Evolutionary conservation across 2,888 invertebrate genomes (phyloP), one percentile per base, ranked within the genome.

Genomic region (Teleiodes luculella): DNA sequence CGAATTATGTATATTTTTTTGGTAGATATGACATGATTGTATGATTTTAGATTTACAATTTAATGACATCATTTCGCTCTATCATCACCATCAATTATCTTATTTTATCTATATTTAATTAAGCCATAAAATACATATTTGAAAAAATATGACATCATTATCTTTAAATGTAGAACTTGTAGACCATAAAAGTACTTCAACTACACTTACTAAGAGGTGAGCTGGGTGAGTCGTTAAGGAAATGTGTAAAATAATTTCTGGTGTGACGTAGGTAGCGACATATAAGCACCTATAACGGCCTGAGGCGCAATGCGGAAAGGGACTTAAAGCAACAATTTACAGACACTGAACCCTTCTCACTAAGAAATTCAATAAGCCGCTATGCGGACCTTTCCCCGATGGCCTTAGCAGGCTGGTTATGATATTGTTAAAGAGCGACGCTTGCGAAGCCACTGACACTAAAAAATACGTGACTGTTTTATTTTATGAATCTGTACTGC

Each of bases 391-490:
- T 52, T 52, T 52, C 36, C 49, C 51, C 18, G 30, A 18, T 30
- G 53, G 37, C 37, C 28, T 47, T 10, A 47, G 47, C 16, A 48
- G 66, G 63, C 67, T 70, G 70, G 74, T 79, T 81, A 80, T 78
- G 78, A 80, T 77, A 80, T 80, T 79, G 78, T 78, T 74, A 77
- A 74, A 70, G 66, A 70, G 64, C 67, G 59, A 58, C 66, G 65
- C 70, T 72, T 66, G 30, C 51, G 62, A 70, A 72, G 71, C 74
- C 76, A 78, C 77, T 66, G 76, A 74, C 75, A 78, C 77, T 79
- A 77, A 78, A 76, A 75, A 71, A 70, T 76, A 82, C 81, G 82
- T 82, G 82, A 81, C 82, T 74, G 74, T 74, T 78, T 79, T 82
- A 71, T 74, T 67, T 67, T 72, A 79, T 74, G 61, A n/a, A n/a